Evolutionary conservation across 2,888 invertebrate species (phyloP), one percentile per base, ranked within the genome.

Genomic region (Volucella bombylans): DNA sequence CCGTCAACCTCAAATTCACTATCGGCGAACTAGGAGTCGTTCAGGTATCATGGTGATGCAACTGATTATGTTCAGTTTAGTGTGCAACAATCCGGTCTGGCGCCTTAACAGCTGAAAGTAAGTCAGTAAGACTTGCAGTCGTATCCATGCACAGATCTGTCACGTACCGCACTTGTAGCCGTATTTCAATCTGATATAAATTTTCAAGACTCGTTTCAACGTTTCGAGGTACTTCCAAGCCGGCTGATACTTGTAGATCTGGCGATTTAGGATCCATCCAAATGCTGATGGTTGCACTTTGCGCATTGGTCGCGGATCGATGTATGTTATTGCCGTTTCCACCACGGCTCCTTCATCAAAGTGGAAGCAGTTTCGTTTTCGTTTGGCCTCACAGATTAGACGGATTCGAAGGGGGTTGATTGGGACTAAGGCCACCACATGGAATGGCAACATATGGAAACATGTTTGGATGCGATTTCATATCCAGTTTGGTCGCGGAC

Each of bases 381-480:
- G 54, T 55, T 69, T 62, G 41, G 65, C 52, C 61, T 62, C 67
- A 31, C 6, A 31, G 59, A 80, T 62, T 55, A 45, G 64, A 62
- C 41, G 55, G 79, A 80, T 57, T 64, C 31, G 31, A 31, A 69
- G 54, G 64, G 57, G 68, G 49, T 38, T 73, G 62, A 67, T 69
- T 77, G 67, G 52, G 71, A 41, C 47, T 79, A 83, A 80, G 83
- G 79, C 80, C 83, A 74, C 14, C 57, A 54, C 57, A 11, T 62
- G 57, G 9, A 15, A 18, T 54, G 15, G 31, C 31, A 31, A 4
- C 31, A 31, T 31, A 31, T 55, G 43, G 43, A 55, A 82, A 82
- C 82, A 55, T 57, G 82, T 82, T 82, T 67, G 31, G 47, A 43
- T 45, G 50, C n/a, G 45, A 50, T 57, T 71, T 43, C 47, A n/a